These are phyloP conservation scores for Mus caroli DNA, from an alignment of 2,797 vertebrate genomes.

Conservation along the genomic window DNA sequence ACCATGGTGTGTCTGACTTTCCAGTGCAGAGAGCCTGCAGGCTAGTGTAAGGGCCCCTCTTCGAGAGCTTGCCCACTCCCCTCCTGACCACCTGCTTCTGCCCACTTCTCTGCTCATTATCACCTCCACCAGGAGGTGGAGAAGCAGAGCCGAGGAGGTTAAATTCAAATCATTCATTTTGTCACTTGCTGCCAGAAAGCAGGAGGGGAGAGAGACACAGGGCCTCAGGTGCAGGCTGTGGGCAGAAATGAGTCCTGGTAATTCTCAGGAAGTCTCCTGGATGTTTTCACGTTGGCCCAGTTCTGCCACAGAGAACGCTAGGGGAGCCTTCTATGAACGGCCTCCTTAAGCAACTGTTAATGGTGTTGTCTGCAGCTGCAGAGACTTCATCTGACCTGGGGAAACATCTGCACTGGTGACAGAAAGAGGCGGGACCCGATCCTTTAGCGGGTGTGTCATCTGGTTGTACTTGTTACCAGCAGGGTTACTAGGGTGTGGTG, in stretches of 20 bases:
- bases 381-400: not conserved
- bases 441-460: not conserved
- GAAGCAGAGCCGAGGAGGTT: constrained; percentile 65
- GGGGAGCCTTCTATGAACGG: not conserved
- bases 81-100: constrained; percentile 62
- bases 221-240: constrained; percentile 68
- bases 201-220: not conserved
- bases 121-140: constrained; percentile 69
- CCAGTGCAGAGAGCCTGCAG: not conserved
- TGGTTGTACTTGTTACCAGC: not conserved
- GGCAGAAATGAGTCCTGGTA: constrained; percentile 72
- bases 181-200: constrained; percentile 71
- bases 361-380: not conserved
- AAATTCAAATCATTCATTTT: constrained; percentile 77
- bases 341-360: constrained; percentile 33
- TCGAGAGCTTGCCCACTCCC: not conserved
- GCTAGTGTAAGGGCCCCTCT: not conserved
- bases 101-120: constrained; percentile 79
- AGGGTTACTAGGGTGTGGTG: fast-evolving
- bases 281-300: not conserved
- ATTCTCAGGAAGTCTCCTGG: constrained; percentile 65
- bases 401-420: not conserved
- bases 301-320: constrained; percentile 52
- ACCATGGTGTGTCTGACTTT: not conserved
- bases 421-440: not conserved